Evolutionary conservation across 1,140 invertebrate genomes (phyloP), one percentile per base, ranked within the genome.

Genomic region (Cotesia glomerata): DNA sequence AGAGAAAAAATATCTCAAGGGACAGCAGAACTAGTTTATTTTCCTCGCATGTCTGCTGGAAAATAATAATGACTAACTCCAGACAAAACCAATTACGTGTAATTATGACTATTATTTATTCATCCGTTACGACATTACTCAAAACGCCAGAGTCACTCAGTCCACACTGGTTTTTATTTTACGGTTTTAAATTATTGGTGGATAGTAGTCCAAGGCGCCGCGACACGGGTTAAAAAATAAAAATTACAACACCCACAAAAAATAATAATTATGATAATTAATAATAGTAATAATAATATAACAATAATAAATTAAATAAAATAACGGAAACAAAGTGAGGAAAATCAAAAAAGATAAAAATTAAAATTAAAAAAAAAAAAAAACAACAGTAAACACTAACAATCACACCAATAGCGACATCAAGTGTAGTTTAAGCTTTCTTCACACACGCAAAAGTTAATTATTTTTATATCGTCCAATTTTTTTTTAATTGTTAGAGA

Each of bases 381-480:
- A 82, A 85, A 66, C 62, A 65, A 86, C 70, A 72, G 63, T 65
- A 65, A 65, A 72, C 62, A 72, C 52, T 51, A 67, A 54, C 70
- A 72, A 72, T 72, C 70, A 72, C 85, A 86, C 81, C 84, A 86
- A 86, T 85, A 86, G 84, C 86, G 84, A 86, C 85, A 87, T 82
- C 86, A 86, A 86, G 84, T 84, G 83, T 86, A 86, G 83, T 85
- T 83, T 85, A 86, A 87, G 86, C 85, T 81, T 82, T 84, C 79
- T 84, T 80, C 84, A 85, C 84, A 85, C 84, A 85, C 83, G 86
- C 83, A 85, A 85, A 81, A 75, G 81, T 86, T 85, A 76, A 76
- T 71, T 59, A 64, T 71, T 35, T 61, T 64, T 71, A 49, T 51
- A 36, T 65, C 13, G 34, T 32, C 13, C 39, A 63, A 34, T 63